Percentiles rank a stretch among this genome's conserved stretches.
Evolutionary conservation across 1,140 invertebrate genomes (phyloP).

Genomic region (Drosophila mayri): DNA sequence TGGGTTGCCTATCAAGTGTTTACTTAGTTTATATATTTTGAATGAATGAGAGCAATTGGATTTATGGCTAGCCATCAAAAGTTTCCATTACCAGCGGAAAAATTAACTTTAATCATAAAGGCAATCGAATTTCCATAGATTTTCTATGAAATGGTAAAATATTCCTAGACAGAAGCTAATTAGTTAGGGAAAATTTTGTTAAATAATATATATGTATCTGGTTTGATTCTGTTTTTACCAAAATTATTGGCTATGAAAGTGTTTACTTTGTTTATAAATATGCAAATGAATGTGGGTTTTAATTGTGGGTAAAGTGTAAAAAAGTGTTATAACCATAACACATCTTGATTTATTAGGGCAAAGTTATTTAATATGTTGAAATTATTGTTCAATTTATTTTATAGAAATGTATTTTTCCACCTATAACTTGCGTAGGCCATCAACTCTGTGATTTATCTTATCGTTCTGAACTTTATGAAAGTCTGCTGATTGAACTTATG

Average conservation of each 20-base stretch:
- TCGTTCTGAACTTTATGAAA: slow-evolving; percentile 5
- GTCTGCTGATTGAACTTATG: slow-evolving; percentile 34
- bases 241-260: not conserved
- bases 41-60: slow-evolving; percentile 20
- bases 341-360: not conserved
- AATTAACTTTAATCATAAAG: slow-evolving; percentile 19
- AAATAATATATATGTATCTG: not conserved
- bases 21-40: slow-evolving; percentile 24
- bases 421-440: not conserved
- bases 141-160: not conserved
- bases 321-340: slow-evolving; percentile 2
- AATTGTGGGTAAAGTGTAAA: not conserved
- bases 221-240: not conserved
- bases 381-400: not conserved
- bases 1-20: slow-evolving; percentile 20
- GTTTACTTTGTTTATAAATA: slow-evolving; percentile 21
- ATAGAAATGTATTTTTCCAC: not conserved
- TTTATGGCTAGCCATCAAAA: slow-evolving; percentile 26
- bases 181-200: not conserved
- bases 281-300: slow-evolving; percentile 6
- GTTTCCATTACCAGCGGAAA: slow-evolving; percentile 17
- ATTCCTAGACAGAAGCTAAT: not conserved
- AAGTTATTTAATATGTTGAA: not conserved
- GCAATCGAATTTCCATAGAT: not conserved
- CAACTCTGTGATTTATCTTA: slow-evolving; percentile 23